A percentile compares a stretch with the other conserved stretches of the same genome.
Evolutionary conservation across 2,113 vertebrate species (phyloP).

Genomic region (Embiotoca jacksoni): DNA sequence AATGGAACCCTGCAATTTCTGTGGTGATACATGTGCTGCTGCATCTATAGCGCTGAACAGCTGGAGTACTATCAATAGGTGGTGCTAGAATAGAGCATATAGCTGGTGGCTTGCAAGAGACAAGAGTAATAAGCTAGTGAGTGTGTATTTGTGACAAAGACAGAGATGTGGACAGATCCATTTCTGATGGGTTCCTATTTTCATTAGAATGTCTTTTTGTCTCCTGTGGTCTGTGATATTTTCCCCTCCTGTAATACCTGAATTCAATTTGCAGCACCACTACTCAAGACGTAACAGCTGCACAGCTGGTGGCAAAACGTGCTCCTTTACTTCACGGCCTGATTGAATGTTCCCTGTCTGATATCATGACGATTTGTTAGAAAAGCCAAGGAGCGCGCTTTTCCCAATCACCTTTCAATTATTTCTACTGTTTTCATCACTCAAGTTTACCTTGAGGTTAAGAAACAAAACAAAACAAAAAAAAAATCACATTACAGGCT

Average conservation of each 20-base stretch:
- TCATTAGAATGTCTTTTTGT: conserved; percentile 13
- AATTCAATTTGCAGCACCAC: conserved; percentile 46
- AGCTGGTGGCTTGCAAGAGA: conserved; percentile 16
- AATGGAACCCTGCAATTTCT: background rate
- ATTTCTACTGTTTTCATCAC: conserved; percentile 2
- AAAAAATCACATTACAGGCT: background rate
- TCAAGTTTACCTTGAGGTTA: background rate
- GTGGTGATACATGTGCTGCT: background rate
- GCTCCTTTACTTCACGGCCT: conserved; percentile 29
- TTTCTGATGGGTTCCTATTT: conserved; percentile 21
- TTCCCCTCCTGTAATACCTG: conserved; percentile 5
- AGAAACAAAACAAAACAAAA: background rate
- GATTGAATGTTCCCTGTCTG: conserved; percentile 31
- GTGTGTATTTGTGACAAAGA: conserved; percentile 13
- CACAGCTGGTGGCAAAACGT: conserved; percentile 37
- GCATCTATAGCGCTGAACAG: conserved; percentile 16
- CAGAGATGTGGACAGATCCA: background rate
- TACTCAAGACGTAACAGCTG: conserved; percentile 16
- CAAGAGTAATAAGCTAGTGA: background rate
- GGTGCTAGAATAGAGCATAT: conserved; percentile 80
- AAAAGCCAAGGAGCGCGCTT: background rate
- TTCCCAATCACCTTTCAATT: conserved; percentile 36
- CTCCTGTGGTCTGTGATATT: conserved; percentile 9
- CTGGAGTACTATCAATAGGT: conserved; percentile 75
- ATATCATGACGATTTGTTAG: conserved; percentile 41